These are phyloP conservation scores for Tauraco erythrolophus DNA, from an alignment of 2,113 vertebrate species.

Conservation along the genomic window DNA sequence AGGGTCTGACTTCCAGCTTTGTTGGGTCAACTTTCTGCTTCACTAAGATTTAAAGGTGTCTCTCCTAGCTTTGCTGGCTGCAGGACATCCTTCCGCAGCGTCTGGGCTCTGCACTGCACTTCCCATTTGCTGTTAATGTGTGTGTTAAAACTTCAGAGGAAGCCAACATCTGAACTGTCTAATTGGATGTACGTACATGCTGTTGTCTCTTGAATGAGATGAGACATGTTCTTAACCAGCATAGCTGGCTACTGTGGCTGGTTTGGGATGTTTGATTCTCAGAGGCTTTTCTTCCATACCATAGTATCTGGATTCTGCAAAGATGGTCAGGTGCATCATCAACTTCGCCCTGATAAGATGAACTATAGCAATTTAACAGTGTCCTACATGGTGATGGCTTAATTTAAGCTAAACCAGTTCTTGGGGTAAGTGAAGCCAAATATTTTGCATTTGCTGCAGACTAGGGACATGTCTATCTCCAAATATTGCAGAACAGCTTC, in stretches of 20 bases:
- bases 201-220: not conserved
- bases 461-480: not conserved
- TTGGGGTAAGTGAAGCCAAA: not conserved
- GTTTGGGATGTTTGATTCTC: not conserved
- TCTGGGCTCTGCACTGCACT: not conserved
- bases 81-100: not conserved
- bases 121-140: not conserved
- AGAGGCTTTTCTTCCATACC: not conserved
- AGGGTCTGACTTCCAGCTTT: not conserved
- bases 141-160: not conserved
- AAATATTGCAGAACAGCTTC: not conserved
- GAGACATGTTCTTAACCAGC: not conserved
- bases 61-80: not conserved
- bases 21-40: not conserved
- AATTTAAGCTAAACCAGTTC: not conserved
- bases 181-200: not conserved
- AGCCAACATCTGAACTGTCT: not conserved
- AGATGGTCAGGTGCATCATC: not conserved
- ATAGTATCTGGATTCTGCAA: not conserved
- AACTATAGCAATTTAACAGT: not conserved
- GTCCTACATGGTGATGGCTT: not conserved
- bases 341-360: rapidly evolving
- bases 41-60: not conserved
- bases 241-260: not conserved
- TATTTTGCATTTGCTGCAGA: not conserved